Evolutionary conservation across 2,888 invertebrate species (phyloP), one percentile per base, ranked within the genome.

Genomic region (Callyntrura guangdongensis): DNA sequence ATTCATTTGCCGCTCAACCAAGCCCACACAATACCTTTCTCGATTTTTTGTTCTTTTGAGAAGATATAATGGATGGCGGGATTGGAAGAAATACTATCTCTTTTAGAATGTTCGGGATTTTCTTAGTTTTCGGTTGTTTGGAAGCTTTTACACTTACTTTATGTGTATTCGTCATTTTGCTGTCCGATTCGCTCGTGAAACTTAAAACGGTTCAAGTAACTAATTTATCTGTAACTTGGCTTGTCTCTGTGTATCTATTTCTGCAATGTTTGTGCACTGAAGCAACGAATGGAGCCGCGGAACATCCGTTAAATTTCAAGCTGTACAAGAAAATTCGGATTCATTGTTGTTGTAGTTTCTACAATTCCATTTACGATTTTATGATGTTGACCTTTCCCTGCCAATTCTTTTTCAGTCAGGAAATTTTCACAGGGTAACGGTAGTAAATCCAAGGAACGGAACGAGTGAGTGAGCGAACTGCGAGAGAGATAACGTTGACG

Each of bases 131-230:
- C 53, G 79, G 8, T 45, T 36, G 36, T 36, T 36, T 36, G 36
- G 36, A 36, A 36, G 36, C 36, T 36, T 36, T 36, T 36, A 36
- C 36, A 36, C 36, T 36, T 36, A 4, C 36, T n/a, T n/a, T n/a
- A n/a, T n/a, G n/a, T 27, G n/a, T 67, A 17, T 36, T 36, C 36
- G 36, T 36, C 36, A 20, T 61, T 61, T 79, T 79, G 79, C 17
- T 49, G 1, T 56, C 36, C 9, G 17, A n/a, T 27, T 8, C n/a
- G 36, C n/a, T n/a, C 72, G 20, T 85, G 74, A 53, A 85, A 85
- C 74, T 56, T 56, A 14, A 85, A 17, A 85, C 36, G 85, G 56
- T 59, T 85, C 56, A 45, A n/a, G 72, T 85, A 85, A 85, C 85
- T 72, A 85, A 85, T 72, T 85, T 74, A 85, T 85, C 85, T 84